Percentiles rank a stretch among this genome's conserved stretches.
Conservation (phyloP, 2,888 invertebrate genomes). For the Caenorhabditis sinica region DNA sequence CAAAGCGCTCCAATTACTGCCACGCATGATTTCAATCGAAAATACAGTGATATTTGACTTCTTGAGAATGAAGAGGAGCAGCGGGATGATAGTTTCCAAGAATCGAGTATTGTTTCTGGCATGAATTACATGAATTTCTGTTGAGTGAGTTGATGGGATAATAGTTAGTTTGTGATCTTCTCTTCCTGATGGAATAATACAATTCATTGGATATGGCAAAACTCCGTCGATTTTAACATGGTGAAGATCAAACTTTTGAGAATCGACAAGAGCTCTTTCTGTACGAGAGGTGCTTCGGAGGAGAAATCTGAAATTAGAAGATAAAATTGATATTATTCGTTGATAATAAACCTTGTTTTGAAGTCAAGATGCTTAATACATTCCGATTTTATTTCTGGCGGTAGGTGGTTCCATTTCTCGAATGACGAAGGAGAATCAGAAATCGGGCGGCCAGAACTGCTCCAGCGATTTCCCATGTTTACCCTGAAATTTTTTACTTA, state of each 20-base stretch:
- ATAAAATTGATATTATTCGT: no score
- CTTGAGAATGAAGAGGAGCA: conserved; percentile 24
- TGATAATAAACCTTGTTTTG: conserved; percentile 6
- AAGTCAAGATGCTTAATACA: conserved; percentile 23
- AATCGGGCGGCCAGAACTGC: background rate
- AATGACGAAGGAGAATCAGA: background rate
- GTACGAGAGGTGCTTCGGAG: conserved; percentile 1
- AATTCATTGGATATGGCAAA: conserved; percentile 17
- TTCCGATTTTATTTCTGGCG: conserved; percentile 21
- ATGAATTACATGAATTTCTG: conserved; percentile 10
- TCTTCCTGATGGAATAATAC: background rate
- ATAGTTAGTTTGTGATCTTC: conserved; percentile 5
- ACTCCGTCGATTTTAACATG: conserved; percentile 14
- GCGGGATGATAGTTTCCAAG: conserved; percentile 4
- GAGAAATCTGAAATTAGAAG: background rate
- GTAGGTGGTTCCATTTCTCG: conserved; percentile 11
- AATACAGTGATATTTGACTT: background rate
- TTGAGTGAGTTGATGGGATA: background rate
- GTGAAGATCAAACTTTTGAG: background rate
- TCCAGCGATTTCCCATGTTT: conserved; percentile 6
- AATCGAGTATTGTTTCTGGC: background rate
- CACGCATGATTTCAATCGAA: background rate
- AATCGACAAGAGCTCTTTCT: conserved; percentile 14
- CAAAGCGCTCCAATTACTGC: background rate
- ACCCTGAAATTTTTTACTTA: background rate